Evolutionary conservation across 2,888 invertebrate genomes (phyloP).

Genomic region (Zaprionus lineosus): DNA sequence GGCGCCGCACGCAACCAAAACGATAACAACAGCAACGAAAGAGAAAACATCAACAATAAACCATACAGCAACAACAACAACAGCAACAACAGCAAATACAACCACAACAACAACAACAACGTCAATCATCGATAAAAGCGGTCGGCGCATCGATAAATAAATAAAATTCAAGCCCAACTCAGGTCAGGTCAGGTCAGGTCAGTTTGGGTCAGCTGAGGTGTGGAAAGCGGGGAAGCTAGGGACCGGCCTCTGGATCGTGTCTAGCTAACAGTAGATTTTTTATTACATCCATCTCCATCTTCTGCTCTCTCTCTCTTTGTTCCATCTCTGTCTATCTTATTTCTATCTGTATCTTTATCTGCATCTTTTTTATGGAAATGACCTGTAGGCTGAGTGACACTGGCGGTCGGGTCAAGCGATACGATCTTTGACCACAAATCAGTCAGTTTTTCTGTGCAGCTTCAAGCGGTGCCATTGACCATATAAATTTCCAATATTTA

Average conservation of each 20-base stretch:
- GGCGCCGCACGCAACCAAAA: constrained; percentile 22
- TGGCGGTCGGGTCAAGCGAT: constrained; percentile 56
- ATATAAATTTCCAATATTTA: constrained; percentile 1
- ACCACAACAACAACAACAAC: not conserved
- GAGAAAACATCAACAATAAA: constrained; percentile 4
- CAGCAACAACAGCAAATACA: constrained; percentile 6
- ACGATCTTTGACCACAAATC: constrained; percentile 57
- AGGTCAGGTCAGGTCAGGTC: no score
- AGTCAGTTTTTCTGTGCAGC: constrained; percentile 18
- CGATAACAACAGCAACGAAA: no score
- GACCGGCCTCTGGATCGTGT: constrained; percentile 23
- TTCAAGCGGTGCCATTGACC: constrained; percentile 1
- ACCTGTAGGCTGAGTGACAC: constrained; percentile 21
- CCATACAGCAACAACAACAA: not conserved
- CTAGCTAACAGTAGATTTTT: no score
- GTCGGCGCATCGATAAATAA: constrained; percentile 68
- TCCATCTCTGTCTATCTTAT: no score
- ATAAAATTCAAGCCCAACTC: no score
- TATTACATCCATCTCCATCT: no score
- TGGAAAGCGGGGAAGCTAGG: no score
- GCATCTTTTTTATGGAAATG: constrained; percentile 71
- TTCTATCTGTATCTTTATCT: no score
- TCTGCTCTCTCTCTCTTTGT: no score
- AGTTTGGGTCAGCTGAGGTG: no score
- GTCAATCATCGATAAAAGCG: constrained; percentile 53